Base-by-base conservation (phyloP, 1,140 invertebrate genomes). In the Melanaphis sacchari region DNA sequence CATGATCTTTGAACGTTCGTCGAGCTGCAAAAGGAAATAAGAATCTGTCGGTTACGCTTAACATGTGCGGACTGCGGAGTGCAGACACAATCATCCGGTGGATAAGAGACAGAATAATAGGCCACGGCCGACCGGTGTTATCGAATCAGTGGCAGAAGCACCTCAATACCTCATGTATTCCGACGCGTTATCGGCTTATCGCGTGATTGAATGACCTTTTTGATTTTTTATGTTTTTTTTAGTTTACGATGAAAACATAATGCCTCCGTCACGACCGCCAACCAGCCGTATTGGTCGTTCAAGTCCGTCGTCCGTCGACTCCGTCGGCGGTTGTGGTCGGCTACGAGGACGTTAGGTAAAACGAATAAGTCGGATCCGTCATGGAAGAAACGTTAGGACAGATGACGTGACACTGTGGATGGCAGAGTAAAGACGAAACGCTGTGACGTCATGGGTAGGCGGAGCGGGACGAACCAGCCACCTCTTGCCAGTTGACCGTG, bases 171-270 rank as follows among this genome's bases (percentile, higher is more conserved):
- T 15, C 9, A 9, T 90, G 89, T n/a, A n/a, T 40, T 66, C 76
- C 11, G 31, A 21, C 1, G 43, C 31, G 85, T 46, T 46, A 43
- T 49, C 46, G 1, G 0, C 46, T 49, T 49, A 49, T 21, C 36
- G n/a, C 59, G 18, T 0, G 91, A 92, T 92, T 52, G n/a, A 43
- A 36, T 92, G 91, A 92, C 91, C 91, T 92, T 92, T 49, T 40
- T 92, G 43, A 36, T 92, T 76, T 15, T 9, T 92, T 59, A 90
- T 41, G 3, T 31, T 41, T 31, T 22, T n/a, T n/a, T n/a, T n/a
- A n/a, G n/a, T n/a, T n/a, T n/a, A n/a, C 24, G 38, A 41, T 4
- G 40, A 1, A 4, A 31, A 26, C 18, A 24, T 4, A 11, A 15
- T 38, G 38, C 22, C 38, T 21, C 38, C 38, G 36, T 31, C 31